Percentiles rank a stretch among this genome's conserved stretches.
Evolutionary conservation across 2,888 invertebrate species (phyloP).

Genomic region (Hybos culiciformis): DNA sequence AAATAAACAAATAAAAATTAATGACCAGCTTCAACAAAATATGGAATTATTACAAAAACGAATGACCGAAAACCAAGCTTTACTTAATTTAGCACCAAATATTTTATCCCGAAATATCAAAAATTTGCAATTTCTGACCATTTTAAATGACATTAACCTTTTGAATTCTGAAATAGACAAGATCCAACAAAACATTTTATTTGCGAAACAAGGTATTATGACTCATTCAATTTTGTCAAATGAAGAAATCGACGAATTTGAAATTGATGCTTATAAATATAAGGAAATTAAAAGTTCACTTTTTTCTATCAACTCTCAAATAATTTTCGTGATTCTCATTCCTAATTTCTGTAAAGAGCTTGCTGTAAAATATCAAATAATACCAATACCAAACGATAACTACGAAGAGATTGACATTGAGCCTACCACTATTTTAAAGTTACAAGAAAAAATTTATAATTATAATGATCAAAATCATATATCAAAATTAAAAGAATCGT

Average conservation of each 20-base stretch:
- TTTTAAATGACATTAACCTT: background rate
- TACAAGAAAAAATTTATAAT: no score
- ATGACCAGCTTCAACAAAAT: background rate
- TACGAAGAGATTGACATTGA: no score
- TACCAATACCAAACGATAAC: no score
- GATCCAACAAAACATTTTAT: background rate
- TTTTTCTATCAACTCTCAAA: background rate
- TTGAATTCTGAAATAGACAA: background rate
- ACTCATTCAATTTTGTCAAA: background rate
- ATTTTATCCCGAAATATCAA: background rate
- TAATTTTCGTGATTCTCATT: background rate
- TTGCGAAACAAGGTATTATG: background rate
- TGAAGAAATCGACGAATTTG: no score
- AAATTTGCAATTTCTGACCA: background rate
- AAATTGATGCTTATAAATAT: background rate
- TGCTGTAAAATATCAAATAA: background rate
- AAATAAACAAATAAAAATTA: background rate
- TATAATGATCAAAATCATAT: no score
- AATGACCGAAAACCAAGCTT: background rate
- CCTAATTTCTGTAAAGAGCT: background rate
- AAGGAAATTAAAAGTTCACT: background rate
- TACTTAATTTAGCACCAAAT: background rate
- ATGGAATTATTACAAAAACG: background rate
- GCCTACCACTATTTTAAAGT: no score
- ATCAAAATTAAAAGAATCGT: no score